Evolutionary conservation across 2,113 vertebrate species (phyloP), one percentile per base, ranked within the genome.

Genomic region (Crocuta crocuta): DNA sequence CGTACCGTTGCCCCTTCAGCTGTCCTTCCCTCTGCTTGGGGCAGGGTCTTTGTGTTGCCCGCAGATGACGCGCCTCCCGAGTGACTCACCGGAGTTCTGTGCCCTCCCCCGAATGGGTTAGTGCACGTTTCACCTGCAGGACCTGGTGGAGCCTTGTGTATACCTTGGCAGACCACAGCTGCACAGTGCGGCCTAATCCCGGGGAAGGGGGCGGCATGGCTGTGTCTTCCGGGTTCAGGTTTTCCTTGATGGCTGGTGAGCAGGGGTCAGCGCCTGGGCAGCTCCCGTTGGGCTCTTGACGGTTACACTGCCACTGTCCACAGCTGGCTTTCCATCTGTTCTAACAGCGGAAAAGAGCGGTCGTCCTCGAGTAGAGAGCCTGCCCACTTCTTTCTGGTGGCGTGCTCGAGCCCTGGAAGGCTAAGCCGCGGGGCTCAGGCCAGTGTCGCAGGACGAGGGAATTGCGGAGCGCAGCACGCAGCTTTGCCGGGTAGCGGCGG

Each of bases 401-500:
- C 53, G 10, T 0, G 48, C n/a, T 15, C 11, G 43, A 31, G 7
- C 63, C 15, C n/a, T 23, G 17, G 78, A 91, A n/a, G 39, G 31
- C 16, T 4, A 11, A 65, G 39, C 26, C 0, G 0, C 0, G n/a
- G 53, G 0, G 8, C 35, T 7, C 11, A 21, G 31, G 45, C 76
- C 10, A 16, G 10, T 7, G 4, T n/a, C 10, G 10, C 53, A 1
- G 68, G 48, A 39, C 35, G 10, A 15, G 8, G 53, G 35, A 33
- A 19, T 15, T 68, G 50, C 10, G 17, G 11, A 13, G 4, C 21
- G 85, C 19, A 0, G 85, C 12, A 0, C 3, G 3, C 13, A 15
- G 48, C 26, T 70, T 43, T 55, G 26, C 31, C 23, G 39, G 48
- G 12, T 24, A 11, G n/a, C 48, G 8, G 16, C 24, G 65, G 35